Conservation (phyloP, 2,113 vertebrate genomes). For the Trogon surrucura region DNA sequence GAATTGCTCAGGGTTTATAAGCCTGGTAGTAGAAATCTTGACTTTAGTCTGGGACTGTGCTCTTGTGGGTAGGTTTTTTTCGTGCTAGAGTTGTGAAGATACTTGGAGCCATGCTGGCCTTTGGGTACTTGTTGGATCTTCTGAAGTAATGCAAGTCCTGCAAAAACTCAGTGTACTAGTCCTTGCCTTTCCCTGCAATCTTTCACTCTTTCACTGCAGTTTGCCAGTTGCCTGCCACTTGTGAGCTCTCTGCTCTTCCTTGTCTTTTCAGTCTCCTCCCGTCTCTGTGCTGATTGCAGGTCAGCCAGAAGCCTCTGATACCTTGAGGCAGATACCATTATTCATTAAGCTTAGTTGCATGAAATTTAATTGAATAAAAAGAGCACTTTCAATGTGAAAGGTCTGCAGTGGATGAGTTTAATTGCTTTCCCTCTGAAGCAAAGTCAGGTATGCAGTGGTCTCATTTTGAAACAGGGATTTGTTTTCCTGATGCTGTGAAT, state of each 20-base stretch:
- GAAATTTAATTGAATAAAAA: constrained; percentile 50
- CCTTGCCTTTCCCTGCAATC: not conserved
- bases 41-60: not conserved
- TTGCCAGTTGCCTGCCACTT: not conserved
- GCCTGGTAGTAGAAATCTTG: not conserved
- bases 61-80: not conserved
- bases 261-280: not conserved
- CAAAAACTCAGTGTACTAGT: not conserved
- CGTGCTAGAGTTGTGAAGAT: not conserved
- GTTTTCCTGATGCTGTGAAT: not conserved
- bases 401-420: not conserved
- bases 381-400: not conserved
- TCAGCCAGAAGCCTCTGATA: not conserved
- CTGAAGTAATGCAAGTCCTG: not conserved
- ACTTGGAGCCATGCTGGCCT: not conserved
- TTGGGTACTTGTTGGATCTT: not conserved
- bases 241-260: not conserved
- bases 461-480: not conserved
- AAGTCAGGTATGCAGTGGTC: not conserved
- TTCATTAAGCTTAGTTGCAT: not conserved
- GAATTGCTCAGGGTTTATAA: not conserved
- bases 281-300: not conserved
- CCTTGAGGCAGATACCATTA: constrained; percentile 13
- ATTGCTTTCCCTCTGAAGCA: constrained; percentile 8
- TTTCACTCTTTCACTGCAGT: not conserved